Evolutionary conservation across 2,888 invertebrate genomes (phyloP), one percentile per base, ranked within the genome.

Genomic region (Agapostemon virescens): DNA sequence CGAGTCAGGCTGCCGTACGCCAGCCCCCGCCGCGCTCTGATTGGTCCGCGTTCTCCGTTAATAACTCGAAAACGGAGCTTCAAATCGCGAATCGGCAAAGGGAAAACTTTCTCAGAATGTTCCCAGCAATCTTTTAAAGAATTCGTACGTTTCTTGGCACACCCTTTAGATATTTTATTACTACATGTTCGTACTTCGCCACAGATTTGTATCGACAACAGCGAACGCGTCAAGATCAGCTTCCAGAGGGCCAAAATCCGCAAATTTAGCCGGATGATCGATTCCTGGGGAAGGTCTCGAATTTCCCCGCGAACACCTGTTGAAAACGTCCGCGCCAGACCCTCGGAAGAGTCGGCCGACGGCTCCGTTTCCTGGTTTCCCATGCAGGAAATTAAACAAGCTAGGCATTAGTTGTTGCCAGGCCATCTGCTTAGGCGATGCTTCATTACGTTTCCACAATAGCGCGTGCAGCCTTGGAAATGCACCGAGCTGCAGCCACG

Each of bases 351-450:
- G 38, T 52, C 20, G 42, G 45, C 38, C 30, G 58, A n/a, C 42
- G n/a, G 26, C 15, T 36, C 20, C 42, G 42, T 23, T 55, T 55
- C 11, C 36, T 61, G 55, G 79, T 45, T 68, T 67, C 64, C 67
- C 68, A 49, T 20, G 67, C 67, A 78, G 81, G 75, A 81, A 79
- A 81, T 79, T 83, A 74, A 83, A 74, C 73, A 72, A 80, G 77
- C 74, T 69, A 72, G 61, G 61, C 55, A 72, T 81, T 72, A n/a
- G 81, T 58, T 55, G 74, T 66, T 38, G 9, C 42, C 5, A 38
- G 42, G 42, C 66, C 49, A 76, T 80, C 66, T 69, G 20, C 58
- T 74, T 58, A 77, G 77, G 33, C 81, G 68, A 74, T 38, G 79
- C 55, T 79, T 79, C 71, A 79, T 81, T 81, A 74, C 63, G 55